phyloP scores from a whole-genome alignment of 1,140 invertebrate species.

The Drosophila serrata region DNA sequence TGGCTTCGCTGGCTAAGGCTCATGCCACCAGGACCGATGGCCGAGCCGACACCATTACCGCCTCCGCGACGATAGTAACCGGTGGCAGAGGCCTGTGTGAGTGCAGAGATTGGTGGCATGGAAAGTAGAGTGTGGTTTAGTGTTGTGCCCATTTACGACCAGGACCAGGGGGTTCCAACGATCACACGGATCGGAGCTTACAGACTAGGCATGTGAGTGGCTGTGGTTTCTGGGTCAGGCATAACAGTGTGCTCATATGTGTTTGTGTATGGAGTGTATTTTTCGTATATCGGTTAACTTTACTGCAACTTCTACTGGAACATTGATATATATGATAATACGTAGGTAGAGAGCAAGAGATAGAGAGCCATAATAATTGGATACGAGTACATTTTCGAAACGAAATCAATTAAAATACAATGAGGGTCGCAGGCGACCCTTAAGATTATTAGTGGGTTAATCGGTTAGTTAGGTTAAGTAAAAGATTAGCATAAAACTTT shows the following conservation, averaged over 20 bases:
- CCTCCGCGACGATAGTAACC: constrained; percentile 82
- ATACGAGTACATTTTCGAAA: constrained; percentile 48
- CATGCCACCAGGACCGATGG: constrained; percentile 86
- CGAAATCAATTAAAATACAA: constrained; percentile 63
- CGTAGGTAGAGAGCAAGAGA: constrained; percentile 44
- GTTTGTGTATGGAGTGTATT: constrained; percentile 20
- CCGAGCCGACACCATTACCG: constrained; percentile 85
- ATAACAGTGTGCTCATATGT: constrained; percentile 31
- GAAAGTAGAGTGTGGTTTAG: constrained; percentile 43
- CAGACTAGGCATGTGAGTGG: constrained; percentile 49
- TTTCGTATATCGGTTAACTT: constrained; percentile 48
- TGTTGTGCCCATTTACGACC: constrained; percentile 31
- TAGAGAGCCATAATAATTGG: constrained; percentile 37
- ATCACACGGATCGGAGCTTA: constrained; percentile 46
- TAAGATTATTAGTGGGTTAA: constrained; percentile 30
- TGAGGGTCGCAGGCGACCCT: constrained; percentile 8
- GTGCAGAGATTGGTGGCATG: constrained; percentile 18
- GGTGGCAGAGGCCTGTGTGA: constrained; percentile 63
- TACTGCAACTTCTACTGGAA: constrained; percentile 77
- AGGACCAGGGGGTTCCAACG: constrained; percentile 23
- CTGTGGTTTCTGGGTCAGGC: constrained; percentile 27
- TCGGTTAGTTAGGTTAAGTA: constrained; percentile 50
- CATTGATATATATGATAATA: constrained; percentile 52
- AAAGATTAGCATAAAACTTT: constrained; percentile 56
- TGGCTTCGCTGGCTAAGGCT: constrained; percentile 85